Evolutionary conservation across 2,113 vertebrate genomes (phyloP), one percentile per base, ranked within the genome.

Genomic region (Ascaphus truei): DNA sequence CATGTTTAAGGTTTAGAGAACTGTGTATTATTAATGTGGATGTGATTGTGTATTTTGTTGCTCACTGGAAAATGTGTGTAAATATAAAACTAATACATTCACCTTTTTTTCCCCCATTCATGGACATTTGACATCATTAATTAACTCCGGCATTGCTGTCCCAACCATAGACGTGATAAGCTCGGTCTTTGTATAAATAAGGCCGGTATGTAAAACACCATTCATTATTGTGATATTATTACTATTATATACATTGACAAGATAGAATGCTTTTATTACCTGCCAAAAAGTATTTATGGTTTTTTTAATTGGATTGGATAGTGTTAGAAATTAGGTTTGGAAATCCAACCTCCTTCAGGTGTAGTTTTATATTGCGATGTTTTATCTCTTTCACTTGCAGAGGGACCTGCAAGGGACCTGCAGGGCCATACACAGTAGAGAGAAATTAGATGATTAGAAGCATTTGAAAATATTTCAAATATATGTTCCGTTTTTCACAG

Each of bases 151-250:
- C 16, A 18, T 48, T 27, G n/a, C 30, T 59, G 7, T 15, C 37
- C 22, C 20, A 59, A n/a, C 41, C 41, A 57, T 57, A 57, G 62
- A 65, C 53, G 12, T 47, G 64, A 56, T 68, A 59, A 48, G 39
- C 48, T 18, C 18, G 13, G 31, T 45, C 25, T 47, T 47, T 45
- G 51, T 58, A 18, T 33, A 68, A 43, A 68, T 25, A 45, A 56
- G 12, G n/a, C 18, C 43, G 5, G 16, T 41, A 59, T 27, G 22
- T 12, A 16, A 48, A 59, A 48, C 39, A 59, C 23, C 41, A 48
- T 68, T 50, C 36, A 68, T 68, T 59, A 68, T 34, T 59, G 53
- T 59, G 59, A 59, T 68, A 68, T 58, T 68, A 50, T 20, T 22
- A 9, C 22, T 26, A 16, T 36, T 59, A 47, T 58, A 36, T 33